phyloP scores from a whole-genome alignment of 2,888 invertebrate genomes.

The Volucella bombylans region DNA sequence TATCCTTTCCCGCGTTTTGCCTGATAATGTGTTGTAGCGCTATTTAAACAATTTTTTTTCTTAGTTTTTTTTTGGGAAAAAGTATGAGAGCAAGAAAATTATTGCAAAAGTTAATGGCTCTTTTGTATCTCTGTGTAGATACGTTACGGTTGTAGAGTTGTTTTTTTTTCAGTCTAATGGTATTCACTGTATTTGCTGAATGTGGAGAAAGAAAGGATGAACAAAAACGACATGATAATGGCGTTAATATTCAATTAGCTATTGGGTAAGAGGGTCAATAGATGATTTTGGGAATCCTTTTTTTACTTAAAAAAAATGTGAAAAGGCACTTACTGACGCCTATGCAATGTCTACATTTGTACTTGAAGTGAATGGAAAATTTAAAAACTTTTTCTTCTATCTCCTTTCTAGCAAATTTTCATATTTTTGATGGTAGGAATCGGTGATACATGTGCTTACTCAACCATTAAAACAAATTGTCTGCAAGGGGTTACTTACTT shows the following conservation, averaged over 20 bases:
- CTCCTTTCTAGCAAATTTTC: too few relatives aligned
- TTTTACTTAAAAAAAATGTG: slow-evolving; percentile 15
- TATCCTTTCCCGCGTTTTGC: slow-evolving; percentile 42
- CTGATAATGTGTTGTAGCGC: slow-evolving; percentile 34
- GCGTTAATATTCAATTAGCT: slow-evolving; percentile 71
- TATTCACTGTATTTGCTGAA: not conserved
- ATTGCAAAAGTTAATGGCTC: slow-evolving; percentile 54
- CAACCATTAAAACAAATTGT: too few relatives aligned
- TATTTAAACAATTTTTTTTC: not conserved
- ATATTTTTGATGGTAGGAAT: too few relatives aligned
- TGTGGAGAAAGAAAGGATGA: slow-evolving; percentile 19
- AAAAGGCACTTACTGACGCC: too few relatives aligned
- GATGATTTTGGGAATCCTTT: slow-evolving; percentile 26
- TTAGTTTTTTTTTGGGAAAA: slow-evolving; percentile 11
- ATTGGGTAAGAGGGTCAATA: slow-evolving; percentile 48
- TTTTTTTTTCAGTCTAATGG: slow-evolving; percentile 2
- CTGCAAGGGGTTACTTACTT: too few relatives aligned
- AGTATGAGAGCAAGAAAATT: slow-evolving; percentile 45
- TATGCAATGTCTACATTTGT: too few relatives aligned
- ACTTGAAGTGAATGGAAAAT: too few relatives aligned
- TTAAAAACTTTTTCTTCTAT: too few relatives aligned
- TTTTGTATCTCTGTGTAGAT: slow-evolving; percentile 51
- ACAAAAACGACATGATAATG: slow-evolving; percentile 56
- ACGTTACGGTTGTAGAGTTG: slow-evolving; percentile 10
- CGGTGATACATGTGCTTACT: too few relatives aligned